Conservation (phyloP, 2,113 vertebrate genomes). For the Malurus elegans region DNA sequence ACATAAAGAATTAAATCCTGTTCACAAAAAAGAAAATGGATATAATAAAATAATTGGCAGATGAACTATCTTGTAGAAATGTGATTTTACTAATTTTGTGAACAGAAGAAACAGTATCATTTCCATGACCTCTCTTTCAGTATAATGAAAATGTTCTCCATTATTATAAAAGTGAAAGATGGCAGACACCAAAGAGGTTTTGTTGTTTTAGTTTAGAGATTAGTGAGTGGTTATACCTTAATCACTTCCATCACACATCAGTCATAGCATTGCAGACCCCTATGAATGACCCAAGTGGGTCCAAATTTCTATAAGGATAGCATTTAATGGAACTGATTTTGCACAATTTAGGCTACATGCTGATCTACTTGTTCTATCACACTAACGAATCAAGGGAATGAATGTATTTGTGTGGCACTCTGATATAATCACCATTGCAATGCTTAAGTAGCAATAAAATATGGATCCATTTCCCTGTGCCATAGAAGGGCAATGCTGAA, state of each 20-base stretch:
- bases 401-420: not conserved
- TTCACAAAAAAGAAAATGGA: constrained; percentile 17
- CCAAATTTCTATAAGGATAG: constrained; percentile 17
- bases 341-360: not conserved
- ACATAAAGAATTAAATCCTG: constrained; percentile 32
- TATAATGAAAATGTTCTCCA: constrained; percentile 14
- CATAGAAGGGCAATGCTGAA: not conserved
- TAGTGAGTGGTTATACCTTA: constrained; percentile 26
- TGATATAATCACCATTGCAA: not conserved
- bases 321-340: constrained; percentile 21
- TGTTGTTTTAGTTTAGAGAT: not conserved
- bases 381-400: not conserved
- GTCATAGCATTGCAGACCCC: constrained; percentile 23
- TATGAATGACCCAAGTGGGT: not conserved
- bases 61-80: constrained; percentile 6
- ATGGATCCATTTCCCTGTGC: not conserved
- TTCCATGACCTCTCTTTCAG: not conserved
- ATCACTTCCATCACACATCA: constrained; percentile 34
- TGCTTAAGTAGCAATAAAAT: not conserved
- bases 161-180: constrained; percentile 37
- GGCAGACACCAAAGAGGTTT: constrained; percentile 15
- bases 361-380: not conserved
- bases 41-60: constrained; percentile 14
- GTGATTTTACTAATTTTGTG: constrained; percentile 5
- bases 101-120: not conserved